Conservation (phyloP, 2,113 vertebrate species). For the Thamnaconus septentrionalis region DNA sequence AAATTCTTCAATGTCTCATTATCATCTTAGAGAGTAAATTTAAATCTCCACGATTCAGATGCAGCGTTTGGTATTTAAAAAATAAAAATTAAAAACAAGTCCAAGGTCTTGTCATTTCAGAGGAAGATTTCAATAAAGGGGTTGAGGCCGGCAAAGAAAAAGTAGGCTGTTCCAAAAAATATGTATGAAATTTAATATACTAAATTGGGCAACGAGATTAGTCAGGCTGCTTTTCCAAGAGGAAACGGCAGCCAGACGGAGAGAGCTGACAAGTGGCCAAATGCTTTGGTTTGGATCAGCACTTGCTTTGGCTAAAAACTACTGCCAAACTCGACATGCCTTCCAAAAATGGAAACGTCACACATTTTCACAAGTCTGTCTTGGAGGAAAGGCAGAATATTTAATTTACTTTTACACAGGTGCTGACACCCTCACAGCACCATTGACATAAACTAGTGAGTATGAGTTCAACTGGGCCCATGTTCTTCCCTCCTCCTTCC, state of each 20-base stretch:
- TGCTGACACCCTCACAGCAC: too few relatives aligned
- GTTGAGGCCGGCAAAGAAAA: conserved; percentile 1
- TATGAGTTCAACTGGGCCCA: too few relatives aligned
- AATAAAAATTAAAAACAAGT: neutral
- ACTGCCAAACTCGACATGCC: conserved; percentile 15
- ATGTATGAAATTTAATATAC: neutral
- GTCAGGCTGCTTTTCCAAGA: neutral
- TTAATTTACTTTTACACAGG: too few relatives aligned
- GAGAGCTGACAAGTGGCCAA: conserved; percentile 22
- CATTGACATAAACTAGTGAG: too few relatives aligned
- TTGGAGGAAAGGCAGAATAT: neutral
- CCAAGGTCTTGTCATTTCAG: conserved; percentile 29
- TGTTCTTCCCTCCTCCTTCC: too few relatives aligned
- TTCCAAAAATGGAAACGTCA: conserved; percentile 15
- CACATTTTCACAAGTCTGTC: conserved; percentile 5
- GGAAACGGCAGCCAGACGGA: neutral
- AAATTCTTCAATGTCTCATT: too few relatives aligned
- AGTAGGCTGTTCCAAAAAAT: neutral
- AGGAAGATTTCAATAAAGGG: conserved; percentile 6
- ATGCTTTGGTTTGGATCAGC: conserved; percentile 34
- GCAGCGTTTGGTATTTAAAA: too few relatives aligned
- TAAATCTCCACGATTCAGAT: too few relatives aligned
- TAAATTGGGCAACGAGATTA: neutral
- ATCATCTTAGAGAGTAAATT: too few relatives aligned
- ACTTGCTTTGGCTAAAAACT: conserved; percentile 13